phyloP scores from a whole-genome alignment of 2,888 invertebrate genomes.

The Pediacus dermestoides region DNA sequence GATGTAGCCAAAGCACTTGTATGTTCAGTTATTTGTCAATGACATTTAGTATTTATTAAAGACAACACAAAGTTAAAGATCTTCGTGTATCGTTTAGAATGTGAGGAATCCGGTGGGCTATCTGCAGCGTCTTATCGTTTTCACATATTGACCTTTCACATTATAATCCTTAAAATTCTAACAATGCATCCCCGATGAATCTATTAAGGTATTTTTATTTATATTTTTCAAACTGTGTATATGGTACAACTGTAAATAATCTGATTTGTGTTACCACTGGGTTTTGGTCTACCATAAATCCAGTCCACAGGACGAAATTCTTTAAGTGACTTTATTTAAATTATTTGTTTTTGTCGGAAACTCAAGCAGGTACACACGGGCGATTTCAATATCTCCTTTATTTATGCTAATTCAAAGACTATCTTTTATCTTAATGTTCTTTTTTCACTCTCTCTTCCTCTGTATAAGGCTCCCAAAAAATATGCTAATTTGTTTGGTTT shows the following conservation, averaged over 20 bases:
- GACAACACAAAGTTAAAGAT: constrained; percentile 47
- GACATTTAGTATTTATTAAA: constrained; percentile 50
- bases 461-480: background rate
- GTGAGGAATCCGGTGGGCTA: constrained; percentile 42
- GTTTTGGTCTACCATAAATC: constrained; percentile 29
- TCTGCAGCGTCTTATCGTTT: constrained; percentile 23
- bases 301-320: constrained; percentile 24
- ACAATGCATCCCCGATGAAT: constrained; percentile 41
- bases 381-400: constrained; percentile 1
- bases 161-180: constrained; percentile 40
- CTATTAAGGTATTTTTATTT: constrained; percentile 40
- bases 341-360: constrained; percentile 26
- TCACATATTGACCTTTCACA: constrained; percentile 37
- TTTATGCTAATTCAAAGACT: constrained; percentile 1
- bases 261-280: constrained; percentile 31
- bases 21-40: constrained; percentile 50
- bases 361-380: constrained; percentile 1
- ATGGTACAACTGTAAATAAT: constrained; percentile 21
- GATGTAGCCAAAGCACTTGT: constrained; percentile 41
- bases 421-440: constrained; percentile 2
- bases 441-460: no score
- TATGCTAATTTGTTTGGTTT: background rate
- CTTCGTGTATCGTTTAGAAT: constrained; percentile 44
- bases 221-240: constrained; percentile 17
- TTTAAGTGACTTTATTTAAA: constrained; percentile 29